Base-by-base conservation (phyloP, 1,140 invertebrate species). In the Pseudomyrmex pallidus region DNA sequence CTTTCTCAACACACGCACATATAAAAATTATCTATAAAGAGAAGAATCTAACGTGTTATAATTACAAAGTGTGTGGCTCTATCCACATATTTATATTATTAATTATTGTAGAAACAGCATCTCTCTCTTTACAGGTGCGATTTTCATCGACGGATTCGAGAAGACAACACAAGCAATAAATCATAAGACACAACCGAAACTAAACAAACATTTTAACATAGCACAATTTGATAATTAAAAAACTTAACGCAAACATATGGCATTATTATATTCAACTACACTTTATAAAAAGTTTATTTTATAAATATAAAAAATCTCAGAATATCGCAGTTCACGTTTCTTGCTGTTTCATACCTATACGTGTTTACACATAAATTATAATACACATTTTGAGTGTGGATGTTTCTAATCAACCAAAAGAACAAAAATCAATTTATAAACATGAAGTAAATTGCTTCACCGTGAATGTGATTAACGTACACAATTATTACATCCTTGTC, bases 1-100 rank as follows among this genome's bases (percentile, higher is more conserved):
- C 2, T 61, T 46, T 86, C 44, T 74, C 67, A 84, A 15, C 85
- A 52, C 84, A 52, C 88, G 72, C 74, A 83, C 74, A 89, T 88
- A 87, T 88, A 87, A 90, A 90, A 90, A 87, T 89, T 88, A 90
- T 90, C 78, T 86, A 88, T 87, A 87, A 66, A 68, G 63, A 44
- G 62, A 35, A 35, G 35, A 77, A 85, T 73, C 78, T 91, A 88
- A 67, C 83, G 85, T 35, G 83, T 82, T 85, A 84, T 89, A 85
- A 90, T 91, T 90, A 90, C 89, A 87, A 88, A 87, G 84, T 89
- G 88, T 35, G 35, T 35, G 35, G 35, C 5, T 68, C 86, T 91
- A 91, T 87, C 72, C 88, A 89, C 87, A 89, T 90, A 89, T 90
- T 87, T 90, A 91, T 35, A 35, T 35, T 35, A 35, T 35, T 90